Base-by-base conservation (phyloP, 2,888 invertebrate genomes). In the Drosophila greeni region DNA sequence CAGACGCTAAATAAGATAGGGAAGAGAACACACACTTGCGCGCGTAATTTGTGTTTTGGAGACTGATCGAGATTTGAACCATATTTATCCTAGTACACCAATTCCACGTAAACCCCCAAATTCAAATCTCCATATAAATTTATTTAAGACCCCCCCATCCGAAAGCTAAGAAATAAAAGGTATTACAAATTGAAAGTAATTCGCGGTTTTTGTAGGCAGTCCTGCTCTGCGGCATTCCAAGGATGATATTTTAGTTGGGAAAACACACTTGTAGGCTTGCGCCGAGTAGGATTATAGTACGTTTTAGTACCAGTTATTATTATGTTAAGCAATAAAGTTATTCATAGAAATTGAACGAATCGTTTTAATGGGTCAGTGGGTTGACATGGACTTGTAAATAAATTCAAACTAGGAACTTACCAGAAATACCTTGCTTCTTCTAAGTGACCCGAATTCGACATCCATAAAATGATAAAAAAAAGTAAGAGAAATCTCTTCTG, bases 241-340 rank as follows among this genome's bases (percentile, higher is more conserved):
- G 40, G 11, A 37, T 43, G 6, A 16, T 42, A 34, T 16, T 37
- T 43, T 23, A 59, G 8, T 23, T 42, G 16, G 11, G 14, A 18
- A 23, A 36, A 53, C 12, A 36, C 48, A 64, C 29, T 40, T 55
- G 18, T 20, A 36, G 34, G n/a, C 29, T 39, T 36, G 14, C 8
- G 31, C 20, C 12, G 12, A 24, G 23, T 48, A 40, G 48, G 14
- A 16, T 12, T 7, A 34, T 74, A 73, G 78, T 78, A 84, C 78
- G 78, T 78, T 78, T 82, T 78, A 78, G 78, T 78, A 78, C 78
- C 76, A 62, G 67, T 68, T 65, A 18, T 37, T 39, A 55, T 37
- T 58, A 60, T 68, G 54, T 34, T 45, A 14, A 52, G 24, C 40
- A 66, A 67, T 70, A 66, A 59, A 69, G 12, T 45, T 8, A 65